Evolutionary conservation across 2,113 vertebrate species (phyloP).

Genomic region (Dolichotis patagonum): DNA sequence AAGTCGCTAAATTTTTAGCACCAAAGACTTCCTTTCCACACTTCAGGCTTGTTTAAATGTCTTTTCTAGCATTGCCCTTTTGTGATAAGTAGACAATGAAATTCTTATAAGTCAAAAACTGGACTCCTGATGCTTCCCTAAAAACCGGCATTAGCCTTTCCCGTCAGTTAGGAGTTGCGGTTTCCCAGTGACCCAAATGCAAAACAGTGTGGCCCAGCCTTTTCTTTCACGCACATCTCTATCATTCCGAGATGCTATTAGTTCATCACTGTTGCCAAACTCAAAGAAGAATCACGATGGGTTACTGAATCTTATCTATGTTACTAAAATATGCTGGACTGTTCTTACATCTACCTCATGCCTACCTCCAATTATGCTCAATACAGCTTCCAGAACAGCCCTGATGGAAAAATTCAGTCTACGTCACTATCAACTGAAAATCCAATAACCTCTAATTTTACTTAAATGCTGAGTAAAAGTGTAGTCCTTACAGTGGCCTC

Average conservation of each 20-base stretch:
- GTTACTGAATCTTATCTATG: neutral
- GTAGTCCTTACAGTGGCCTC: neutral
- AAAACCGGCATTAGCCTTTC: neutral
- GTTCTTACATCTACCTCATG: neutral
- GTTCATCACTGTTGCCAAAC: neutral
- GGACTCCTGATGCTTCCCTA: neutral
- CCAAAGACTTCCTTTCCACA: neutral
- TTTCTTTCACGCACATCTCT: neutral
- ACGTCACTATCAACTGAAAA: neutral
- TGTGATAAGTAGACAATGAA: neutral
- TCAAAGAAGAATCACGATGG: no score
- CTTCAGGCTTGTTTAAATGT: neutral
- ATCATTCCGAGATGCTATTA: neutral
- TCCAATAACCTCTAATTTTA: no score
- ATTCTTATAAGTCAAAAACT: neutral
- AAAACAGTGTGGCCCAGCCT: neutral
- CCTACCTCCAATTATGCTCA: neutral
- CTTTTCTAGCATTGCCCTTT: neutral
- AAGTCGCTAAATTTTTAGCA: neutral
- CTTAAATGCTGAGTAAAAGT: neutral
- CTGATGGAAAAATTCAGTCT: neutral
- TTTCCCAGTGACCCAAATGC: neutral
- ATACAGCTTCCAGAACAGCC: neutral
- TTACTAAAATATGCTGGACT: no score
- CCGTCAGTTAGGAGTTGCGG: neutral